Evolutionary conservation across 1,140 invertebrate species (phyloP), one percentile per base, ranked within the genome.

Genomic region (Cydia fagiglandana): DNA sequence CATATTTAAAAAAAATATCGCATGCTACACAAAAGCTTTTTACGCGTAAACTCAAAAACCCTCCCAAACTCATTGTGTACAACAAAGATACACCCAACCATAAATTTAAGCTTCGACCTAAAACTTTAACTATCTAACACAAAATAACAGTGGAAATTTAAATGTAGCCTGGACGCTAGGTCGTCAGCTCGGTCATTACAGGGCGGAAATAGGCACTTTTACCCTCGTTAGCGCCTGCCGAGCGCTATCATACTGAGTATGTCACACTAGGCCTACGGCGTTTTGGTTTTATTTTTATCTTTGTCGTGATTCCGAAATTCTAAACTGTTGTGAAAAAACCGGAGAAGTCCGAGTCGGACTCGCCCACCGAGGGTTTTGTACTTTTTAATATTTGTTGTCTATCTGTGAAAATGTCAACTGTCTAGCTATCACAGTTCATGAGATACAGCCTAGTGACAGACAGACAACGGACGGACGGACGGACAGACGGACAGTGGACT

Each of bases 161-260:
- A 70, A 41, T 70, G 30, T 41, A 41, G 66, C 30, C n/a, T 10
- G 66, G 30, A 70, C 66, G 66, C 66, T 70, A 70, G 66, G 86
- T 80, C 86, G 88, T 84, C 84, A 84, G 81, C 80, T 81, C 81
- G 84, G 89, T 90, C 88, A 92, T 92, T 91, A 91, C 84, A 81
- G 73, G 84, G 83, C 86, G 90, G 90, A 92, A 90, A 92, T 92
- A 91, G 90, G 84, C 90, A 91, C 89, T 92, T 90, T 92, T 91
- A 87, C 87, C 88, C 88, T 91, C 88, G 89, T 92, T 91, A 91
- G 86, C 82, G 84, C 86, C 38, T 41, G 83, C 70, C 83, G 82
- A 82, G 82, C 83, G 76, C 78, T 86, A 79, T 82, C 75, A 83
- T 80, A 83, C 80, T 3, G 30, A 17, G 66, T 41, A 70, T 41